phyloP scores from a whole-genome alignment of 1,140 invertebrate genomes.

The Drosophila dunni region DNA sequence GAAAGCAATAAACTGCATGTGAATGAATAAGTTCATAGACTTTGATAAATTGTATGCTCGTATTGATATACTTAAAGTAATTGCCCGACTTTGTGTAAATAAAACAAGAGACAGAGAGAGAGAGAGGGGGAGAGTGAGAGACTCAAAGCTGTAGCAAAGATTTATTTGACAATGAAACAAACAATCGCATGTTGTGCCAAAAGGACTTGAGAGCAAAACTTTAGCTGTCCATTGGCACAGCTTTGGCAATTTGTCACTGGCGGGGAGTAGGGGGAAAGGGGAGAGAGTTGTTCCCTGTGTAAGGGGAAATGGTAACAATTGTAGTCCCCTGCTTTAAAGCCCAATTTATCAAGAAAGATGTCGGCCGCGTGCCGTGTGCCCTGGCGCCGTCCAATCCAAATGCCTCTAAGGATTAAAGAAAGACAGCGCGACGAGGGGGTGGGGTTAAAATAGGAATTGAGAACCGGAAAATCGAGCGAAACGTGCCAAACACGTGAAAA shows the following conservation, averaged over 20 bases:
- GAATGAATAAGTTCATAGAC: constrained; percentile 1
- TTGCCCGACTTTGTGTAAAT: constrained; percentile 73
- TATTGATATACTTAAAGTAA: constrained; percentile 71
- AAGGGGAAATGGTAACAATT: constrained; percentile 12
- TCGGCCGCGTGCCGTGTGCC: constrained; percentile 47
- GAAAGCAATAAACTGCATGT: background rate
- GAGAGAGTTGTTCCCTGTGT: background rate
- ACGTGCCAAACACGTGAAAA: constrained; percentile 93
- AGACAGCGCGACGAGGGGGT: background rate
- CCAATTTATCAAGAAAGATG: constrained; percentile 73
- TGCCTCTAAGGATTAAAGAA: constrained; percentile 59
- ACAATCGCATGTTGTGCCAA: constrained; percentile 63
- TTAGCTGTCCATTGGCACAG: constrained; percentile 61
- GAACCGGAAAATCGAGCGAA: constrained; percentile 91
- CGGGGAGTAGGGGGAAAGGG: background rate
- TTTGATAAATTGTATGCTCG: constrained; percentile 45
- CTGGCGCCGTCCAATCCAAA: constrained; percentile 18
- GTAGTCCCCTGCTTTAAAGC: constrained; percentile 68
- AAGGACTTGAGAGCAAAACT: constrained; percentile 27
- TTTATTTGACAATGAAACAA: constrained; percentile 66
- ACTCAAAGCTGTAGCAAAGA: constrained; percentile 57
- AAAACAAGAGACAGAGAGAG: constrained; percentile 48
- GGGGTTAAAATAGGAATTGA: constrained; percentile 53
- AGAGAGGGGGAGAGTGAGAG: background rate
- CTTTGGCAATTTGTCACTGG: constrained; percentile 74